phyloP scores from a whole-genome alignment of 1,140 invertebrate species.

The Drosophila lini region DNA sequence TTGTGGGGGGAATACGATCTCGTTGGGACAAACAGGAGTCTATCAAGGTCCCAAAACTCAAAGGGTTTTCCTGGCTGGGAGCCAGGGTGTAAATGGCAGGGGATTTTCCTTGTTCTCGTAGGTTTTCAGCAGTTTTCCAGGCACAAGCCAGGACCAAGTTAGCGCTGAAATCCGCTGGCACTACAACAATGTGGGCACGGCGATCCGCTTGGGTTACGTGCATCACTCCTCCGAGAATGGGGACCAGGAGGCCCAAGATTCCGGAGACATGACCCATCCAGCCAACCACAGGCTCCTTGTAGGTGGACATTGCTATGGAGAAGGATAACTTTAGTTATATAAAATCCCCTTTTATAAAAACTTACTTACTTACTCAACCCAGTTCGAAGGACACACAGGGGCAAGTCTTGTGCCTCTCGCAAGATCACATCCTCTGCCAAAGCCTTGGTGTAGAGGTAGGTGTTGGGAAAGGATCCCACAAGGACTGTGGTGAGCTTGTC shows the following conservation, averaged over 20 bases:
- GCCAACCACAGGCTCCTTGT: constrained; percentile 88
- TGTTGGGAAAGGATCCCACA: constrained; percentile 90
- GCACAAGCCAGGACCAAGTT: constrained; percentile 90
- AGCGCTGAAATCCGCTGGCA: constrained; percentile 93
- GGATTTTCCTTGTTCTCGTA: too few species aligned
- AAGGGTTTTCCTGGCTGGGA: constrained; percentile 86
- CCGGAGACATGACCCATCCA: constrained; percentile 97
- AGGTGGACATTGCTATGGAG: constrained; percentile 89
- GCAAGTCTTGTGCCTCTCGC: constrained; percentile 88
- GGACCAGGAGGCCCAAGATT: constrained; percentile 90
- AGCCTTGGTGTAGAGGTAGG: constrained; percentile 93
- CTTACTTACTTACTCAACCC: constrained; percentile 88
- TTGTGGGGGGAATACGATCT: constrained; percentile 62
- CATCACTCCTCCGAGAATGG: constrained; percentile 87
- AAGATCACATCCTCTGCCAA: constrained; percentile 90
- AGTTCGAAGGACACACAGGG: constrained; percentile 89
- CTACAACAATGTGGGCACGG: constrained; percentile 85
- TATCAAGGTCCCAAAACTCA: constrained; percentile 87
- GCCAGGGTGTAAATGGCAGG: constrained; percentile 89
- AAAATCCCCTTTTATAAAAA: constrained; percentile 80
- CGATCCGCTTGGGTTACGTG: constrained; percentile 87
- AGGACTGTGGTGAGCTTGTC: constrained; percentile 88
- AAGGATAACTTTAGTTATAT: constrained; percentile 75
- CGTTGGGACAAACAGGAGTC: constrained; percentile 53
- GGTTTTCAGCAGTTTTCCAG: constrained; percentile 87